Base-by-base conservation (phyloP, 2,888 invertebrate species). In the Melolontha melolontha region DNA sequence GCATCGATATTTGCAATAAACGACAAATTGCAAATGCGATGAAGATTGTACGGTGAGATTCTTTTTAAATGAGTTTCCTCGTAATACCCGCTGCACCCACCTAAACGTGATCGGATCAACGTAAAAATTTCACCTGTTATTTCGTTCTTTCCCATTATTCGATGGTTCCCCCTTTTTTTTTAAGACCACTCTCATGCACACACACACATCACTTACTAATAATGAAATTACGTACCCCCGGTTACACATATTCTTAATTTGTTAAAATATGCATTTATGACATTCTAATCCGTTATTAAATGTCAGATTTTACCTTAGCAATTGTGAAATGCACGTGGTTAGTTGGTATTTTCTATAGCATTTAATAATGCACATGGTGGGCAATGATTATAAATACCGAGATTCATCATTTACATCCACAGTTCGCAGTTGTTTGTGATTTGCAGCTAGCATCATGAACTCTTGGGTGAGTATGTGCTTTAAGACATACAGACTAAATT, bases 281-380 rank as follows among this genome's bases (percentile, higher is more conserved):
- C 59, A 62, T 62, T 62, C 27, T 47, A 39, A 62, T 34, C 34
- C 29, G 16, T 47, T 16, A 47, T 11, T 47, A 47, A 62, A 62
- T 62, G 59, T 62, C 59, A 62, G 59, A 62, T 62, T 62, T 62
- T 62, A 62, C 59, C 49, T 62, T 47, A 34, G 59, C 34, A 62
- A 62, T 62, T 62, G 59, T 62, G 59, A 62, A 62, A 62, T 47
- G 59, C 47, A 62, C 59, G 59, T 62, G 39, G 47, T 39, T 62
- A 10, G 34, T 34, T 34, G 59, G 47, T 62, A 62, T 62, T 62
- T 59, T 62, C 47, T 62, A 62, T 47, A 47, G 59, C 47, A 42
- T 29, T 47, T 47, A 49, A 22, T 62, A 62, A 42, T 49, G 29
- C 59, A 62, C 47, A 62, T 62, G 59, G 59, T 62, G 59, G 59